Base-by-base conservation (phyloP, 2,888 invertebrate genomes). In the Chironomus riparius region DNA sequence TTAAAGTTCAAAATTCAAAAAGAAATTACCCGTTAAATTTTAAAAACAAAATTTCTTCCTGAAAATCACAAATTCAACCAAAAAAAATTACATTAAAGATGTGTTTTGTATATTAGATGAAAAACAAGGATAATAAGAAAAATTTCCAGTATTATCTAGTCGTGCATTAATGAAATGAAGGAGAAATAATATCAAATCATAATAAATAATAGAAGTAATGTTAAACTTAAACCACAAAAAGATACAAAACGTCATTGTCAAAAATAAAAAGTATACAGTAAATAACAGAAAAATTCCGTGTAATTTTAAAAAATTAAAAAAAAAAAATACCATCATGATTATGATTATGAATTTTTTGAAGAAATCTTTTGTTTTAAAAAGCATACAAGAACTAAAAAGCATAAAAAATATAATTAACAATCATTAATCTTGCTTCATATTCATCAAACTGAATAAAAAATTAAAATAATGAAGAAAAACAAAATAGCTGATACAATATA, bases 111-210 rank as follows among this genome's bases (percentile, higher is more conserved):
- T 24, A 65, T 65, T 65, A 13, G 12, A 47, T 61, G 21, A 72
- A 72, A 62, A 68, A 76, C 48, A 47, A 76, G 48, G 61, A 47
- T 62, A 70, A 76, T 56, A 28, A 76, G 28, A 76, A 70, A 70
- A 77, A 70, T 77, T 77, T 77, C 77, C 77, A 77, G 77, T 77
- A 77, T 77, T 77, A 77, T 77, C 77, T 77, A 77, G 77, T 77
- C 77, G 77, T 77, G 77, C 77, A 75, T 74, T 68, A 76, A 72
- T 21, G 47, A 76, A 56, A 69, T 24, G 24, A 38, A 69, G 47
- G 18, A 69, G 38, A n/a, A 47, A 38, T 15, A 38, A 69, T 69
- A 47, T 69, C 38, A 69, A 47, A 47, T 15, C n/a, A 69, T n/a
- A 15, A 28, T 47, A 69, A 47, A 10, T 68, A 69, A 69, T 47